Conservation (phyloP, 1,140 invertebrate genomes). For the Microplitis demolitor region DNA sequence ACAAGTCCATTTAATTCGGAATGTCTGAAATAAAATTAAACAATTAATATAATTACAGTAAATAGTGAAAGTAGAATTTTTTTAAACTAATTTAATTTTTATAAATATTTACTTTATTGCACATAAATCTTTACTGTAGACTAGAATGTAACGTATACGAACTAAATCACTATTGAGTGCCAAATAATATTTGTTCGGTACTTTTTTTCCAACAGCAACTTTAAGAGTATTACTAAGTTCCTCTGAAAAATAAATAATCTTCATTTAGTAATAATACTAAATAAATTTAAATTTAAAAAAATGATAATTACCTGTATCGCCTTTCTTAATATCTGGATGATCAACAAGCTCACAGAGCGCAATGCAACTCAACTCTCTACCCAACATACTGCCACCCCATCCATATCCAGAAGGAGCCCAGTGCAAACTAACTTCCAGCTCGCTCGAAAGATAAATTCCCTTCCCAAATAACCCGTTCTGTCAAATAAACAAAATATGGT, state of each 20-base stretch:
- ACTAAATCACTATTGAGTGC: slow-evolving; percentile 78
- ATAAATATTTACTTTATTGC: slow-evolving; percentile 47
- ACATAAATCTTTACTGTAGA: slow-evolving; percentile 68
- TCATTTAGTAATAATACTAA: too few species aligned
- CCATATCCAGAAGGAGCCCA: slow-evolving; percentile 73
- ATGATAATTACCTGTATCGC: slow-evolving; percentile 45
- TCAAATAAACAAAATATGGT: not conserved
- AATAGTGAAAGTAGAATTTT: not conserved
- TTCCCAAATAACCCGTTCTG: slow-evolving; percentile 73
- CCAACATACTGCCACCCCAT: slow-evolving; percentile 76
- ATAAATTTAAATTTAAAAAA: not conserved
- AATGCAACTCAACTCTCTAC: slow-evolving; percentile 74
- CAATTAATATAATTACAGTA: slow-evolving; percentile 12
- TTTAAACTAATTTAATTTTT: too few species aligned
- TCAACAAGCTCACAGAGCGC: slow-evolving; percentile 80
- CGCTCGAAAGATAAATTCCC: slow-evolving; percentile 77
- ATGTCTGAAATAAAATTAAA: slow-evolving; percentile 41
- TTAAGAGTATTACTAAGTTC: slow-evolving; percentile 49
- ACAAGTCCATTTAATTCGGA: slow-evolving; percentile 43
- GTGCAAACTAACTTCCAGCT: slow-evolving; percentile 71
- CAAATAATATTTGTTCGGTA: slow-evolving; percentile 75
- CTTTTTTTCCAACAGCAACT: slow-evolving; percentile 62
- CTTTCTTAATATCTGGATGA: slow-evolving; percentile 64
- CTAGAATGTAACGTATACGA: slow-evolving; percentile 75
- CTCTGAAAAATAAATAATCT: slow-evolving; percentile 35